Base-by-base conservation (phyloP, 1,140 invertebrate genomes). In the Mylabris phalerata region DNA sequence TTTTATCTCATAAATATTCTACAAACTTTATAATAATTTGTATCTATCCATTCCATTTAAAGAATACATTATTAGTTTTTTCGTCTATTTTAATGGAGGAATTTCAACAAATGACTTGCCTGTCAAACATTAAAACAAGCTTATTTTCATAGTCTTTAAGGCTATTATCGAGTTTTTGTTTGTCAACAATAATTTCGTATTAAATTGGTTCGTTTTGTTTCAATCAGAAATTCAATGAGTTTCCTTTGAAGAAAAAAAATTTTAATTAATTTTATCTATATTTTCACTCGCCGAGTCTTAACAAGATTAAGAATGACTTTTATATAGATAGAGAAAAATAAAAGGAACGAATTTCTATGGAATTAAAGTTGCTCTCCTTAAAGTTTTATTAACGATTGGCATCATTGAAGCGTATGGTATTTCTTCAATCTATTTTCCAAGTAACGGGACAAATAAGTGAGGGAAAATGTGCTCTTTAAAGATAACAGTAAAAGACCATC, bases 401-500 rank as follows among this genome's bases (percentile, higher is more conserved):
- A 46, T 54, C 56, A 54, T 58, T 62, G 56, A 52, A 58, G 60
- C 61, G 61, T 55, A 51, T 62, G 61, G 51, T 51, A 63, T 63
- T 55, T 63, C 49, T 43, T 63, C 48, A 50, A 32, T 32, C 32
- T 32, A 32, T 32, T 44, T 57, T 56, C 45, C 40, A 54, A 46
- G 52, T 51, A 39, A 19, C 19, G 19, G 19, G 56, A 59, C 62
- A 64, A 64, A 64, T 62, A 61, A 64, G 60, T 64, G 56, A 25
- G 7, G 44, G 62, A 62, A 64, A 61, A 64, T 62, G 62, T 64
- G 62, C 60, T 64, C 32, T 45, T 50, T 56, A 45, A 42, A 64
- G 62, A 64, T 64, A 64, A 64, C 62, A 61, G 48, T 64, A 49
- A 64, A 64, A 64, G 55, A 39, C 62, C 59, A 64, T 64, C 51